Evolutionary conservation across 2,113 vertebrate genomes (phyloP).

Genomic region (Saguinus midas): DNA sequence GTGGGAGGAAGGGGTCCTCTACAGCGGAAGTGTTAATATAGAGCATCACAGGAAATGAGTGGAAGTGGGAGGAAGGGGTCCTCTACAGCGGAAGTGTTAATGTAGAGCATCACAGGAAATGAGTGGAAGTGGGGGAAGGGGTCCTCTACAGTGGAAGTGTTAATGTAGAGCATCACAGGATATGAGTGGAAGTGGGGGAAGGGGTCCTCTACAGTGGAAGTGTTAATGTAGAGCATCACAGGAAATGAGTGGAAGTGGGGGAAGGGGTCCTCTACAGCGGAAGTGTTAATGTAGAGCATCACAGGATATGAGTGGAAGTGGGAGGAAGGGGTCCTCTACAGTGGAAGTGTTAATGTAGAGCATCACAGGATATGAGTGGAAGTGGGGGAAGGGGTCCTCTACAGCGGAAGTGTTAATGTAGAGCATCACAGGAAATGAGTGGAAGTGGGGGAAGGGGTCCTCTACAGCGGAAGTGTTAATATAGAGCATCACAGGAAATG

Average conservation of each 20-base stretch:
- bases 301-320: background rate
- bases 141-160: background rate
- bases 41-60: background rate
- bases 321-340: background rate
- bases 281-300: background rate
- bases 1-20: background rate
- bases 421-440: background rate
- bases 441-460: background rate
- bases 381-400: background rate
- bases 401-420: background rate
- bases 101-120: background rate
- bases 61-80: background rate
- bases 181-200: background rate
- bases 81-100: background rate
- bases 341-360: background rate
- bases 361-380: background rate
- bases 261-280: background rate
- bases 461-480: background rate
- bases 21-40: background rate
- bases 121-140: background rate
- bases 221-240: background rate
- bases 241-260: background rate
- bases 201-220: background rate
- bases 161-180: background rate
- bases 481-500: background rate